Evolutionary conservation across 1,140 invertebrate species (phyloP), one percentile per base, ranked within the genome.

Genomic region (Leptinotarsa undecemlineata): DNA sequence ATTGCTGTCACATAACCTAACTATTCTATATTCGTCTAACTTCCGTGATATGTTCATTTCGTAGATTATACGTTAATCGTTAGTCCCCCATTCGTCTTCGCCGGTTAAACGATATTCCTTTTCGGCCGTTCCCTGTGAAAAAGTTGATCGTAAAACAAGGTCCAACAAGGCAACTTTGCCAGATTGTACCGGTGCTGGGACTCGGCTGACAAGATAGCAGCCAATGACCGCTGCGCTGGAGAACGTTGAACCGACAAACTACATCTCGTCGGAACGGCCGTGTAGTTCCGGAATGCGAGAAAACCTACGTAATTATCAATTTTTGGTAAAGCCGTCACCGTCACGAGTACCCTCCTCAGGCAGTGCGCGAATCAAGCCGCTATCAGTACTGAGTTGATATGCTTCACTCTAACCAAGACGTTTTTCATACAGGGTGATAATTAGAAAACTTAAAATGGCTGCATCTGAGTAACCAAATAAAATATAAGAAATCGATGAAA

Each of bases 291-390:
- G 51, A 57, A 57, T 57, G 51, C 51, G n/a, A 57, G 51, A 57
- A 57, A 57, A 57, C 51, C 51, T 57, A 57, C 51, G n/a, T 57
- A 57, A 57, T 57, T 57, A 57, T 57, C 51, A 57, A 57, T 57
- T 57, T 57, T 57, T 57, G 51, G 51, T 57, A 57, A 57, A 19
- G 51, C 51, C n/a, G n/a, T 19, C 51, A 17, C 17, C 51, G 51
- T 57, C 51, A 57, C 51, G 51, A 57, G 51, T 57, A 57, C 17
- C n/a, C 15, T 5, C 51, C 17, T 57, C 1, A 57, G 51, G 51
- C 51, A 17, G 51, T 57, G n/a, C 51, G 33, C 33, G 33, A 42
- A 42, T 42, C 8, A 42, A 42, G 33, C 33, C 33, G 33, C 33
- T 42, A 42, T 42, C 33, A 42, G 8, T 42, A 42, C 33, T 11